phyloP scores from a whole-genome alignment of 2,888 invertebrate species.

The Athrips mouffetella region DNA sequence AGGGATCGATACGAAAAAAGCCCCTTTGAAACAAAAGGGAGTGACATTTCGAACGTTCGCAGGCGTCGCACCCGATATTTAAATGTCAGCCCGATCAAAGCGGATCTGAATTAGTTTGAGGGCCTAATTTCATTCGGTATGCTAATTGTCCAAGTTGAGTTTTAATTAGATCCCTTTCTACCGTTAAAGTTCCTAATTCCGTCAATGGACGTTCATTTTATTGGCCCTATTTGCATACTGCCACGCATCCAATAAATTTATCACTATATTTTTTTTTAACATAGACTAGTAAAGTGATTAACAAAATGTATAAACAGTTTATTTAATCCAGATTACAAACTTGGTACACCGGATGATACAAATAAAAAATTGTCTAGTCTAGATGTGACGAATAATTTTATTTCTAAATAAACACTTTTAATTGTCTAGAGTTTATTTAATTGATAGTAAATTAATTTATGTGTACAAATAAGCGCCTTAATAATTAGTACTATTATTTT shows the following conservation, averaged over 20 bases:
- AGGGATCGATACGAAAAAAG: conserved; percentile 66
- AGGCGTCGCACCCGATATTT: conserved; percentile 29
- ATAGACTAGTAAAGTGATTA: conserved; percentile 12
- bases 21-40: conserved; percentile 64
- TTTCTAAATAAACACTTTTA: neutral
- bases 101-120: conserved; percentile 17
- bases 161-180: conserved; percentile 19
- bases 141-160: conserved; percentile 17
- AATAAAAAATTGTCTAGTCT: conserved; percentile 12
- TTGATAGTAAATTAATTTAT: neutral
- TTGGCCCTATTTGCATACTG: conserved; percentile 14
- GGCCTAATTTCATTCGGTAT: conserved; percentile 18
- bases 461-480: neutral
- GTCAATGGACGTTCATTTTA: conserved; percentile 3
- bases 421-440: neutral
- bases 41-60: conserved; percentile 59
- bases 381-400: neutral
- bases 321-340: conserved; percentile 8
- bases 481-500: neutral
- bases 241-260: conserved; percentile 11
- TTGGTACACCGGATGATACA: conserved; percentile 10
- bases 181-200: conserved; percentile 13
- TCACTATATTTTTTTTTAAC: conserved; percentile 5
- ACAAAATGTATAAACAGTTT: conserved; percentile 8
- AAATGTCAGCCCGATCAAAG: conserved; percentile 22